Evolutionary conservation across 2,113 vertebrate genomes (phyloP).

Genomic region (Numenius arquata): DNA sequence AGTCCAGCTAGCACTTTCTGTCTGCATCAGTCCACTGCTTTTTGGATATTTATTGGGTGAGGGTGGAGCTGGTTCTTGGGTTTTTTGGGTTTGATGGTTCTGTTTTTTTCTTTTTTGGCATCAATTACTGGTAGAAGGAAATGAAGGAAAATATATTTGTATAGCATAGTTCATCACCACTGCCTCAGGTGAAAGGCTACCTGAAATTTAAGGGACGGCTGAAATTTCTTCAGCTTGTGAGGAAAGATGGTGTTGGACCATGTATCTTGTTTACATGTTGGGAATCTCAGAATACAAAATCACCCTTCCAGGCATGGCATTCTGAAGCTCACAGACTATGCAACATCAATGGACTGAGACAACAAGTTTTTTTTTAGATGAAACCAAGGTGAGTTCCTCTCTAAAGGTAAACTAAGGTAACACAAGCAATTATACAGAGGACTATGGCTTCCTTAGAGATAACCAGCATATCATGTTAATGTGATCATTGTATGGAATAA

Average conservation of each 20-base stretch:
- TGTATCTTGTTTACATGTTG: neutral
- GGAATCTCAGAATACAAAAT: neutral
- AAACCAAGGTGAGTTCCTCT: neutral
- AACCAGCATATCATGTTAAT: neutral
- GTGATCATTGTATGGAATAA: neutral
- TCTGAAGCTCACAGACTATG: neutral
- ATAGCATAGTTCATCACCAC: rapidly evolving
- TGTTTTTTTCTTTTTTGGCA: neutral
- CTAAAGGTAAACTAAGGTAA: neutral
- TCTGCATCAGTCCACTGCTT: neutral
- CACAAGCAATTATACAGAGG: neutral
- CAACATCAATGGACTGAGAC: neutral
- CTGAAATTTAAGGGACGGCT: neutral
- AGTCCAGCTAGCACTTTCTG: neutral
- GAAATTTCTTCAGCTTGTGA: neutral
- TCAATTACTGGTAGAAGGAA: neutral
- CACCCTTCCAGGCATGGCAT: neutral
- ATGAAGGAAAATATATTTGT: neutral
- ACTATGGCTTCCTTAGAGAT: neutral
- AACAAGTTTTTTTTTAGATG: neutral
- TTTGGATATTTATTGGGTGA: neutral
- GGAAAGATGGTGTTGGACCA: neutral
- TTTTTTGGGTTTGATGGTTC: too few species aligned
- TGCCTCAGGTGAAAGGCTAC: neutral
- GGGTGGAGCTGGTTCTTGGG: rapidly evolving